Percentiles rank a stretch among this genome's conserved stretches.
Evolutionary conservation across 2,888 invertebrate genomes (phyloP).

Genomic region (Ferdinandea cuprea): DNA sequence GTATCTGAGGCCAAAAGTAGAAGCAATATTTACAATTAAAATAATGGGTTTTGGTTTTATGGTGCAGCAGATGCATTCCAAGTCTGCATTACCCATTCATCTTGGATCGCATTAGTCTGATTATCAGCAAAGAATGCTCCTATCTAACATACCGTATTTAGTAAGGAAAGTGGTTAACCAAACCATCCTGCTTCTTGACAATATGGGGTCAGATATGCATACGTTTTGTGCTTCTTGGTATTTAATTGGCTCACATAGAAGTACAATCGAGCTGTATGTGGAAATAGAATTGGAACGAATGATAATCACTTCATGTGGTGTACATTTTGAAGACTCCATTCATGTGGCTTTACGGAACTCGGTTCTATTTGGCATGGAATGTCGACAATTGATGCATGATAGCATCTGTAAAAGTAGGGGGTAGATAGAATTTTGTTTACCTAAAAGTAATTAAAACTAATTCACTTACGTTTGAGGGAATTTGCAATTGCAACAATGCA

Average conservation of each 20-base stretch:
- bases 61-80: not conserved
- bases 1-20: not conserved
- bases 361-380: not conserved
- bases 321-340: constrained; percentile 24
- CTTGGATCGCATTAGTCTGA: constrained; percentile 10
- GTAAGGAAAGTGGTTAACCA: not conserved
- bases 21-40: constrained; percentile 31
- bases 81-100: constrained; percentile 31
- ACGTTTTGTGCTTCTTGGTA: constrained; percentile 19
- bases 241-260: constrained; percentile 51
- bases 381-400: not conserved
- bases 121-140: constrained; percentile 12
- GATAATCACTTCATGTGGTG: not conserved
- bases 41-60: constrained; percentile 38
- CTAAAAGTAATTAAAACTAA: too few relatives aligned
- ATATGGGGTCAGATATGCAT: constrained; percentile 38
- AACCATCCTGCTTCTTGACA: constrained; percentile 16
- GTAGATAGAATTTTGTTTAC: too few relatives aligned
- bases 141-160: not conserved
- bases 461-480: too few relatives aligned
- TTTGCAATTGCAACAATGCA: too few relatives aligned
- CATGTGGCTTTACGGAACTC: not conserved
- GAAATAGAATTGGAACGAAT: constrained; percentile 12
- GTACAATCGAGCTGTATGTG: not conserved
- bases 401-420: too few relatives aligned